Percentiles rank a stretch among this genome's conserved stretches.
Evolutionary conservation across 1,140 invertebrate species (phyloP).

Genomic region (Bombus pascuorum): DNA sequence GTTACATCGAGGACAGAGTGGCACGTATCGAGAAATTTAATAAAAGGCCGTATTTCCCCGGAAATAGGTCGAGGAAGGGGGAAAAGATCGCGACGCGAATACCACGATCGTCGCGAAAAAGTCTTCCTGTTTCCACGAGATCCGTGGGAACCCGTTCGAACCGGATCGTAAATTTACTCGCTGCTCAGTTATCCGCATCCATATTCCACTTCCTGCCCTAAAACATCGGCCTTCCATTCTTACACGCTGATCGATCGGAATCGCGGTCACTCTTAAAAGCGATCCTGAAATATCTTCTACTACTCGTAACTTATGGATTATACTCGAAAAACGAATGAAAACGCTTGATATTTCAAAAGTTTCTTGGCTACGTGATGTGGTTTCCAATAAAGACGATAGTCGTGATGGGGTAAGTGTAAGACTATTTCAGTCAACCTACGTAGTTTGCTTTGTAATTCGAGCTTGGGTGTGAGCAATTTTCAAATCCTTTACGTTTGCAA

Average conservation of each 20-base stretch:
- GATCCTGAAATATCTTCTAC: background rate
- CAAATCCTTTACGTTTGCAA: too few relatives aligned
- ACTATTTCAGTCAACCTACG: too few relatives aligned
- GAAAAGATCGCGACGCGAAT: constrained; percentile 36
- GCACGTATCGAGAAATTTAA: constrained; percentile 50
- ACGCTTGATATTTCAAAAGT: too few relatives aligned
- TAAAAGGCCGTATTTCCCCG: constrained; percentile 31
- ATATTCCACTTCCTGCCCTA: constrained; percentile 41
- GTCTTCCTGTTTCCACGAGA: constrained; percentile 2
- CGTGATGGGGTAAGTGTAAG: too few relatives aligned
- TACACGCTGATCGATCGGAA: constrained; percentile 3
- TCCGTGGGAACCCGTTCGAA: constrained; percentile 42
- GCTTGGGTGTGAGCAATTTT: too few relatives aligned
- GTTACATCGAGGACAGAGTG: constrained; percentile 10
- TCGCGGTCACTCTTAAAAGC: constrained; percentile 12
- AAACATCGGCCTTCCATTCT: constrained; percentile 27
- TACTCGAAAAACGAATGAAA: too few relatives aligned
- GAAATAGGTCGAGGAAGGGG: constrained; percentile 34
- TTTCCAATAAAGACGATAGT: too few relatives aligned
- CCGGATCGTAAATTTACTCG: constrained; percentile 48
- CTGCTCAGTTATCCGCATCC: constrained; percentile 35
- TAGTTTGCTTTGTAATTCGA: too few relatives aligned
- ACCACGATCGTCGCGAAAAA: constrained; percentile 11
- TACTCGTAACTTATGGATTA: background rate
- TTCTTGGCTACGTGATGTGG: too few relatives aligned